A percentile compares a stretch with the other conserved stretches of the same genome.
These are phyloP conservation scores for Alligator mississippiensis DNA, from an alignment of 2,113 vertebrate species.

Conservation along the genomic window DNA sequence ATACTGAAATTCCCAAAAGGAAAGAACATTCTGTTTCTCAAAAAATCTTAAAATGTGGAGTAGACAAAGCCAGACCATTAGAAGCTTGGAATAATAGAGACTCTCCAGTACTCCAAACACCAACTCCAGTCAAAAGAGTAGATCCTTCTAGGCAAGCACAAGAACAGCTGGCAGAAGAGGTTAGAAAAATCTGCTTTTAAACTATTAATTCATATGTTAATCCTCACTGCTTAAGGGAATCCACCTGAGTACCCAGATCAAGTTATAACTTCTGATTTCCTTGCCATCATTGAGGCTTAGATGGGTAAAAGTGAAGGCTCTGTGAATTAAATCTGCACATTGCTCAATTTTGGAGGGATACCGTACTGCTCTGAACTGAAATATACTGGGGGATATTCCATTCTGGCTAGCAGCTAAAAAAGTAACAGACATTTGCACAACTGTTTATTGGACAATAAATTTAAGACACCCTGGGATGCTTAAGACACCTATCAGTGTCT, in stretches of 20 bases:
- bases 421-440: neutral
- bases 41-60: constrained; percentile 1
- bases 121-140: neutral
- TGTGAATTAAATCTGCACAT: neutral
- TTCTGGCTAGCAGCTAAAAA: neutral
- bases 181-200: constrained; percentile 32
- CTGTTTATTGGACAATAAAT: neutral
- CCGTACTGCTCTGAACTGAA: neutral
- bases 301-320: neutral
- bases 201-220: neutral
- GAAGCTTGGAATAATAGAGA: neutral
- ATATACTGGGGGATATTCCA: neutral
- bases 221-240: neutral
- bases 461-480: neutral
- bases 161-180: constrained; percentile 77
- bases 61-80: neutral
- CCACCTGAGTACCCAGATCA: neutral
- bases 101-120: neutral
- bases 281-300: neutral
- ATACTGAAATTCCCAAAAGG: neutral
- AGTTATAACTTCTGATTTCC: neutral
- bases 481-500: neutral
- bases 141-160: constrained; percentile 46
- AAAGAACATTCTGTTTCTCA: neutral
- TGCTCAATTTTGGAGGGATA: neutral